phyloP scores from a whole-genome alignment of 2,797 vertebrate species.

The Neopelma chrysocephalum region DNA sequence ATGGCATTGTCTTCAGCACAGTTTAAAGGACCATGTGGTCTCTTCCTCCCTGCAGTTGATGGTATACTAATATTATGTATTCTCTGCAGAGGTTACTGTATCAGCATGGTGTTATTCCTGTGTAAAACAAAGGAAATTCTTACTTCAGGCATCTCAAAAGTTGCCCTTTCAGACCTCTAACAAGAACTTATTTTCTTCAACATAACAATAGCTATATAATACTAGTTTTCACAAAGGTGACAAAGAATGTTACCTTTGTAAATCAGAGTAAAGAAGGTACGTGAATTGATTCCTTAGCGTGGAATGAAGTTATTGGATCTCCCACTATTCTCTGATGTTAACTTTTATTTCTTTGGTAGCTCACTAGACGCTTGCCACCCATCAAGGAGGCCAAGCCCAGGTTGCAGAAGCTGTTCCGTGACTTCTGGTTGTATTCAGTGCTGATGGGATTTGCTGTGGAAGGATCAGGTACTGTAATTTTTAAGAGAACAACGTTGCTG shows the following conservation, averaged over 20 bases:
- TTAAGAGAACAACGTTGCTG: neutral
- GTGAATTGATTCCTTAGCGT: neutral
- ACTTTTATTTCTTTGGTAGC: slow-evolving; percentile 71
- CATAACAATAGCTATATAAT: neutral
- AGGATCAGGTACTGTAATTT: slow-evolving; percentile 85
- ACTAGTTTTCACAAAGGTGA: neutral
- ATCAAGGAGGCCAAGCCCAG: slow-evolving; percentile 95
- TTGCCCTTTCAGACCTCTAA: neutral
- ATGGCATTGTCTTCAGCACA: neutral
- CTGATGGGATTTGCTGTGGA: slow-evolving; percentile 98
- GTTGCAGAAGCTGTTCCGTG: slow-evolving; percentile 94
- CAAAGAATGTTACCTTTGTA: neutral
- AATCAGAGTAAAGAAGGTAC: neutral
- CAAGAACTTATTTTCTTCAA: neutral
- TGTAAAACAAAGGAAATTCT: neutral
- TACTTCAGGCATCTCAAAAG: neutral
- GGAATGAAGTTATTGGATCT: slow-evolving; percentile 29
- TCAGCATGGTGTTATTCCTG: slow-evolving; percentile 12
- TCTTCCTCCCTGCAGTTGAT: neutral
- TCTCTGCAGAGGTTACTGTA: neutral
- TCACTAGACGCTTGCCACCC: slow-evolving; percentile 88
- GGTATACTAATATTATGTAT: neutral
- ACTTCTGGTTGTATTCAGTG: slow-evolving; percentile 97
- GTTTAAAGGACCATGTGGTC: neutral
- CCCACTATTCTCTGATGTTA: neutral